Conservation (phyloP, 2,113 vertebrate genomes). For the Tympanuchus pallidicinctus region DNA sequence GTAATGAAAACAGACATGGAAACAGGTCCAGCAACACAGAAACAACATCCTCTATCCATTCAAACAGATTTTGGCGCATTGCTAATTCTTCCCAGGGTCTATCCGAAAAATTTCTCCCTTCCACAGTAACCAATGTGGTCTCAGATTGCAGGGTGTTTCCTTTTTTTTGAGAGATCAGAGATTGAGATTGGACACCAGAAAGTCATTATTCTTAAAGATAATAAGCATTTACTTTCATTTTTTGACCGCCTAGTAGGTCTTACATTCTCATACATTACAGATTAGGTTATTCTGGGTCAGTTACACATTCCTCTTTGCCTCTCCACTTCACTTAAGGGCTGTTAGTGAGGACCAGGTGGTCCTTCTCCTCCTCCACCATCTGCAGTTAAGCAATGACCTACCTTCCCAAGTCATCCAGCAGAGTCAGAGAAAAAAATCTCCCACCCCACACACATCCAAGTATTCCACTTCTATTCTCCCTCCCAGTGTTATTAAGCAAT, state of each 20-base stretch:
- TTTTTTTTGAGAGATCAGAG: background rate
- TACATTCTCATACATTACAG: background rate
- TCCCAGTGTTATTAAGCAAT: background rate
- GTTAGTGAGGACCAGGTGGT: background rate
- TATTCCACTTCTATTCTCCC: background rate
- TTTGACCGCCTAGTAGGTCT: background rate
- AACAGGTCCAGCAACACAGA: rapidly evolving
- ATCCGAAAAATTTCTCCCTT: background rate
- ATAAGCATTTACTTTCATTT: background rate
- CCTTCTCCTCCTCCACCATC: background rate
- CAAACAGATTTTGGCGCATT: background rate
- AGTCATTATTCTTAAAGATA: background rate
- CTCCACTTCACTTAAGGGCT: rapidly evolving
- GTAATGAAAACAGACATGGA: background rate
- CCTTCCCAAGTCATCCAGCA: background rate
- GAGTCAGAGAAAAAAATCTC: background rate
- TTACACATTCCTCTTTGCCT: background rate
- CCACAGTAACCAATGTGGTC: background rate
- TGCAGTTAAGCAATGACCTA: background rate
- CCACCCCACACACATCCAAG: rapidly evolving
- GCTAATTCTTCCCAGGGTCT: background rate
- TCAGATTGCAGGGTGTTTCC: rapidly evolving
- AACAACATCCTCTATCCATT: background rate
- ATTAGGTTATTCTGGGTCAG: background rate
- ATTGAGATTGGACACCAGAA: background rate